Evolutionary conservation across 2,888 invertebrate species (phyloP).

Genomic region (Noctua janthina): DNA sequence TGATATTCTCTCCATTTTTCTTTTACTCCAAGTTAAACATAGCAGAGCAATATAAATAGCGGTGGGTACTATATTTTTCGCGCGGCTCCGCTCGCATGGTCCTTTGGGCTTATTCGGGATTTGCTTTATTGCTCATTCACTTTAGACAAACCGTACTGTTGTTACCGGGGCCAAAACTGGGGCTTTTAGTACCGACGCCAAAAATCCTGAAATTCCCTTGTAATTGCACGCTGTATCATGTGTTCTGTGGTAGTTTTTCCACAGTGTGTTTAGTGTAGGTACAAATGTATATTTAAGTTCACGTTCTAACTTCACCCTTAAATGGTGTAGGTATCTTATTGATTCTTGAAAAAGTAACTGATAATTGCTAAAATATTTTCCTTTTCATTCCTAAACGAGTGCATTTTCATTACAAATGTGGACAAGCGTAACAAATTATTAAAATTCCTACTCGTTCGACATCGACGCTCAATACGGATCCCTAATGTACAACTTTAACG

Average conservation of each 20-base stretch:
- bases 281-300: not conserved
- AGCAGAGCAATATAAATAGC: constrained; percentile 59
- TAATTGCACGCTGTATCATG: constrained; percentile 34
- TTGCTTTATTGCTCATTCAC: constrained; percentile 69
- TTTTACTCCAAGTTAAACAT: constrained; percentile 60
- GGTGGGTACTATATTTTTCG: constrained; percentile 65
- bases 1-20: constrained; percentile 58
- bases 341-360: not conserved
- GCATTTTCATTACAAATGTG: constrained; percentile 7
- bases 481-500: constrained; percentile 78
- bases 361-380: too few species aligned
- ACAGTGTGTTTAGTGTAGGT: not conserved
- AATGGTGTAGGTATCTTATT: not conserved
- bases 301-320: not conserved
- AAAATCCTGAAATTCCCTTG: constrained; percentile 50
- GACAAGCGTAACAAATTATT: constrained; percentile 41
- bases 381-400: not conserved
- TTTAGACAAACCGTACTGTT: constrained; percentile 64
- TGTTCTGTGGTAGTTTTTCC: not conserved
- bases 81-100: constrained; percentile 57
- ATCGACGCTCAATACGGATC: constrained; percentile 67
- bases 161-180: constrained; percentile 54
- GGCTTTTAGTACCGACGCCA: constrained; percentile 47
- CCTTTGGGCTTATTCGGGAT: constrained; percentile 64
- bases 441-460: constrained; percentile 50